Conservation (phyloP, 2,888 invertebrate species). For the Chloroclystis v-ata region DNA sequence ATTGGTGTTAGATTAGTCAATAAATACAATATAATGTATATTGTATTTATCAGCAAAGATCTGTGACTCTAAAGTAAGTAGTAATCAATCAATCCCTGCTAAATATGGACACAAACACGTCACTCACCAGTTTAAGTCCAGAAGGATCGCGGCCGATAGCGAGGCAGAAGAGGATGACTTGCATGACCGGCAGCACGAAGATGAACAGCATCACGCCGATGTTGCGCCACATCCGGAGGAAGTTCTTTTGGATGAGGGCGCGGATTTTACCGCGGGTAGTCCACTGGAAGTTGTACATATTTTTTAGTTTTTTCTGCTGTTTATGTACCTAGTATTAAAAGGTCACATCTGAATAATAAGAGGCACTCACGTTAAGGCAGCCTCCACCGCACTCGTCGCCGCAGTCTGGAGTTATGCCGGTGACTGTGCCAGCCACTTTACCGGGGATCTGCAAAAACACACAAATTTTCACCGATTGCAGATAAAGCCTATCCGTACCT, state of each 20-base stretch:
- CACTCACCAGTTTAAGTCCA: slow-evolving; percentile 88
- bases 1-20: too few relatives aligned
- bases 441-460: slow-evolving; percentile 63
- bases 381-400: slow-evolving; percentile 73
- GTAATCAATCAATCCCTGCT: not conserved
- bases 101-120: too few relatives aligned
- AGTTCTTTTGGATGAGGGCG: slow-evolving; percentile 91
- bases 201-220: slow-evolving; percentile 96
- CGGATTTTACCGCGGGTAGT: slow-evolving; percentile 92
- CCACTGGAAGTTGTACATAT: slow-evolving; percentile 53
- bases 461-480: too few relatives aligned
- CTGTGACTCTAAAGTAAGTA: too few relatives aligned
- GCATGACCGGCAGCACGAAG: slow-evolving; percentile 95
- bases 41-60: too few relatives aligned
- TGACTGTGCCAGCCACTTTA: slow-evolving; percentile 66
- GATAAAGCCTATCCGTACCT: too few relatives aligned
- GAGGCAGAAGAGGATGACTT: slow-evolving; percentile 94
- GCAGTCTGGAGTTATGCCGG: slow-evolving; percentile 63
- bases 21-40: too few relatives aligned
- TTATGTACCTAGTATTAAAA: too few relatives aligned
- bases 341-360: too few relatives aligned
- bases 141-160: slow-evolving; percentile 93
- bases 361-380: slow-evolving; percentile 74
- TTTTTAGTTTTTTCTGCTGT: too few relatives aligned
- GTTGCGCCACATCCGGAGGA: slow-evolving; percentile 94